phyloP scores from a whole-genome alignment of 2,113 vertebrate species.

The Oryzias javanicus region DNA sequence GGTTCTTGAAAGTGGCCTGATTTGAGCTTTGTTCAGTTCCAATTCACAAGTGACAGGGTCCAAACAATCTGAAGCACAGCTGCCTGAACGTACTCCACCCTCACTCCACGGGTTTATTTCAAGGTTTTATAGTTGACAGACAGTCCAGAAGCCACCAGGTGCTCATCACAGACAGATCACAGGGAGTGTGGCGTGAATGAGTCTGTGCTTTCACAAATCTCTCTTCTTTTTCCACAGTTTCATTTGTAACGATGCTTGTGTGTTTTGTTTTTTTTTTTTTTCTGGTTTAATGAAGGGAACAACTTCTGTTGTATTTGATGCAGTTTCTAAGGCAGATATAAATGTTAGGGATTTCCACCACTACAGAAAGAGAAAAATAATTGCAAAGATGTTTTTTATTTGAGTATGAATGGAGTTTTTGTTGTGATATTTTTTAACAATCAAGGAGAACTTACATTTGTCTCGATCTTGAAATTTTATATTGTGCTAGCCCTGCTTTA shows the following conservation, averaged over 20 bases:
- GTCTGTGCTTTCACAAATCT: background rate
- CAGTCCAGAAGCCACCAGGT: conserved; percentile 4
- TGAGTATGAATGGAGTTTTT: conserved; percentile 34
- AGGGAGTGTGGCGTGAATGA: conserved; percentile 9
- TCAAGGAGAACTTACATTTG: conserved; percentile 39
- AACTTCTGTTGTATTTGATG: conserved; percentile 69
- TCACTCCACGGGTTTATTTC: background rate
- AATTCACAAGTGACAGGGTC: conserved; percentile 16
- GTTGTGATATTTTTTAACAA: conserved; percentile 44
- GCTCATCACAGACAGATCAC: background rate
- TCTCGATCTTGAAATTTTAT: conserved; percentile 25
- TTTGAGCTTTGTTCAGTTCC: conserved; percentile 4
- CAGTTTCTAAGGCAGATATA: conserved; percentile 56
- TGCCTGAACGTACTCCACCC: background rate
- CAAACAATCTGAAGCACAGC: conserved; percentile 5
- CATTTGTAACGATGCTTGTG: conserved; percentile 12
- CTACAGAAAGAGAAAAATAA: conserved; percentile 28
- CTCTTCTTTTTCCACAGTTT: background rate
- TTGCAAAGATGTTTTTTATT: conserved; percentile 52
- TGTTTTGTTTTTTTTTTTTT: conserved; percentile 20
- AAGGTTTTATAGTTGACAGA: conserved; percentile 18
- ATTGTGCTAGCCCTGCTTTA: conserved; percentile 41
- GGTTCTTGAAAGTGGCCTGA: background rate
- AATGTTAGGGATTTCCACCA: conserved; percentile 61
- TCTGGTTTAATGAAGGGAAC: conserved; percentile 89